Conservation (phyloP, 2,888 invertebrate species). For the Bembecia ichneumoniformis region DNA sequence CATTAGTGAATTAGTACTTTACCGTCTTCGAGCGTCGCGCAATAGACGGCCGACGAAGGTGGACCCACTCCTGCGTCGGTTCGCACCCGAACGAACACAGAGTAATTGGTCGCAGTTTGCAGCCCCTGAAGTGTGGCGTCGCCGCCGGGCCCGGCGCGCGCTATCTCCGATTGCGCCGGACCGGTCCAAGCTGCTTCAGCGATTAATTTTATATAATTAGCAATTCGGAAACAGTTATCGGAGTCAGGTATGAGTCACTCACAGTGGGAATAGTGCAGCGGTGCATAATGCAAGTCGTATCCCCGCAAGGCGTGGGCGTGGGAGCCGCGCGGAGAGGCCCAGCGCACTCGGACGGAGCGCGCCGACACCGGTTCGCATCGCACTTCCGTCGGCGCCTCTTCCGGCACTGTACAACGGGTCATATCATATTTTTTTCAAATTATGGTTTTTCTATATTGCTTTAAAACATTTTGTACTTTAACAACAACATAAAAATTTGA, state of each 20-base stretch:
- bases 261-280: conserved; percentile 37
- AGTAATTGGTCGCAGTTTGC: conserved; percentile 86
- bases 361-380: conserved; percentile 79
- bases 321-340: conserved; percentile 73
- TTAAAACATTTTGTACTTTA: no score
- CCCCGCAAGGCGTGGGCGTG: conserved; percentile 78
- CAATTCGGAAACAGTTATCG: conserved; percentile 2
- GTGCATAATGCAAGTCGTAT: conserved; percentile 84
- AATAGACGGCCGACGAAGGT: conserved; percentile 78
- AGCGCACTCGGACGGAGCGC: conserved; percentile 81
- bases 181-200: conserved; percentile 17
- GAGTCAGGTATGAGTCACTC: conserved; percentile 11
- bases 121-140: conserved; percentile 81
- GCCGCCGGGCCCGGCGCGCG: conserved; percentile 29
- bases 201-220: neutral
- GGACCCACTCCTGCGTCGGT: conserved; percentile 84
- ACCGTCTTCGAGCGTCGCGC: conserved; percentile 86
- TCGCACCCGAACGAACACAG: conserved; percentile 83
- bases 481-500: no score
- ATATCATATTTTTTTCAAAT: no score
- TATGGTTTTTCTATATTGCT: no score
- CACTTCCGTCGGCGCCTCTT: conserved; percentile 78
- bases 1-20: conserved; percentile 3
- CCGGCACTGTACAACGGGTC: conserved; percentile 69
- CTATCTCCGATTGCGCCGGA: conserved; percentile 11